Percentiles rank a stretch among this genome's conserved stretches.
phyloP scores from a whole-genome alignment of 2,888 invertebrate species.

The Magallana nippona region DNA sequence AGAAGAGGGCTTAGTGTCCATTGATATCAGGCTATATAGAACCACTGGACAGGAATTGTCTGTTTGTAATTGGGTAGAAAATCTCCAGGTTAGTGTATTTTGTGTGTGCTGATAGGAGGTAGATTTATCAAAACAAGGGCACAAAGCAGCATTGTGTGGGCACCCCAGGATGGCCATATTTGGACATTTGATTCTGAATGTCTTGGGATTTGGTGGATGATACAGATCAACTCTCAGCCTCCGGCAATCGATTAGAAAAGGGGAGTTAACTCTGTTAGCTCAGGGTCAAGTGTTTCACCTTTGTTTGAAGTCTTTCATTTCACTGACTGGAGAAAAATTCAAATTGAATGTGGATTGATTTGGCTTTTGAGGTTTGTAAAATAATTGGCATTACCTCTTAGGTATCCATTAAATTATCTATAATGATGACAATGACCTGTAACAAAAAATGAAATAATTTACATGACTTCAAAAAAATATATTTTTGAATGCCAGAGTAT shows the following conservation, averaged over 20 bases:
- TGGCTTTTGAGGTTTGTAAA: constrained; percentile 2
- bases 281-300: constrained; percentile 2
- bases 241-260: constrained; percentile 18
- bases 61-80: constrained; percentile 37
- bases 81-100: constrained; percentile 36
- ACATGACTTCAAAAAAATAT: no score
- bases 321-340: constrained; percentile 15
- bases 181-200: constrained; percentile 24
- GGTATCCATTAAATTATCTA: no score
- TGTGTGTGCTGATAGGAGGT: constrained; percentile 26
- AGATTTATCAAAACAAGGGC: constrained; percentile 25
- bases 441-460: no score
- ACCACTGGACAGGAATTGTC: constrained; percentile 20
- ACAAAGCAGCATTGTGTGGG: constrained; percentile 22
- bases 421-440: no score
- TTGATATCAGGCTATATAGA: background rate
- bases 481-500: no score
- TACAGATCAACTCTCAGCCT: constrained; percentile 19
- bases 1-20: constrained; percentile 19
- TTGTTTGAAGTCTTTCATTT: constrained; percentile 33
- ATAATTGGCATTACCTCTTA: background rate
- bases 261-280: constrained; percentile 25
- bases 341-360: constrained; percentile 11
- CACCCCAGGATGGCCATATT: constrained; percentile 17
- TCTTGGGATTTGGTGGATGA: background rate